Evolutionary conservation across 2,888 invertebrate genomes (phyloP), one percentile per base, ranked within the genome.

Genomic region (Phymatocera aterrima): DNA sequence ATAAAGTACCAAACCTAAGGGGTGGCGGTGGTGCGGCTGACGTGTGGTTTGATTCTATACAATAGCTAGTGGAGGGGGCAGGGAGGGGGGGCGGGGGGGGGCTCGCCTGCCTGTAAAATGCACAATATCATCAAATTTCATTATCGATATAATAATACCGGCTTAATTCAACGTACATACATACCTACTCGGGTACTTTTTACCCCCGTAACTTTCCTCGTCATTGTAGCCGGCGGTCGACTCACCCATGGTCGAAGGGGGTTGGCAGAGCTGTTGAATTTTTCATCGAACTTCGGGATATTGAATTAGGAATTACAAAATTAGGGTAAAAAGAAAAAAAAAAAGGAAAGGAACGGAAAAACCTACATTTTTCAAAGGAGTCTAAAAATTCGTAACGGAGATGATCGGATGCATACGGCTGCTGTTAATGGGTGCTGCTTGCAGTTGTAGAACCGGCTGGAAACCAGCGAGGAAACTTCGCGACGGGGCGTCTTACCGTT

Each of bases 51-150:
- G 84, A 85, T 84, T 85, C 82, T 81, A 81, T 82, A 88, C 89
- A 89, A 89, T 87, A 81, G 84, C 65, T 60, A 31, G 46, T n/a
- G 51, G 51, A 60, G n/a, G n/a, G n/a, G n/a, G n/a, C n/a, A n/a
- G n/a, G n/a, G 43, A 31, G 70, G 54, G 77, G 61, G 78, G 77
- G 75, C 46, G 79, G 24, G 68, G 43, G 28, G 79, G 77, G 77
- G 79, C 77, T 79, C 81, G 84, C 65, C 40, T 64, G 82, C 82
- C 89, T 84, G 89, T 84, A 84, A 89, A 90, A 88, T 89, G 90
- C 87, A 90, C 89, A 89, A 89, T 89, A 88, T 90, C 90, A 87
- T 90, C 89, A 88, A 90, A 90, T 90, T 90, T 90, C 90, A 90
- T 90, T 90, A 90, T 90, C 88, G 88, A 86, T 83, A 85, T 88